Percentiles rank a stretch among this genome's conserved stretches.
These are phyloP conservation scores for Rhinatrema bivittatum DNA, from an alignment of 2,797 vertebrate species.

Conservation along the genomic window DNA sequence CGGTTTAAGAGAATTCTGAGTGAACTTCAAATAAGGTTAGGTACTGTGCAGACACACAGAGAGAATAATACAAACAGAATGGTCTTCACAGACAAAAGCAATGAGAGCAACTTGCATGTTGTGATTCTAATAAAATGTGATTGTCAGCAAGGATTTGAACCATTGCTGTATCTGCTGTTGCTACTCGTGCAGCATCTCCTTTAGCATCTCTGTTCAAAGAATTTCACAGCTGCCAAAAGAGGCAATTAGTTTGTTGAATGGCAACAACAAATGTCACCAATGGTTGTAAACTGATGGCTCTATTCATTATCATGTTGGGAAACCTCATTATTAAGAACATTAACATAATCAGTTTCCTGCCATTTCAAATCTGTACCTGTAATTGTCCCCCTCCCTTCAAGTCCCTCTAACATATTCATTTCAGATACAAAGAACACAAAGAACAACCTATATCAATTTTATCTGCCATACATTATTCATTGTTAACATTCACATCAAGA, in stretches of 20 bases:
- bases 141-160: no score
- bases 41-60: no score
- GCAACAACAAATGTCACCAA: conserved; percentile 29
- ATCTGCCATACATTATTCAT: no score
- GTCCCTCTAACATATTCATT: conserved; percentile 11
- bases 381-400: conserved; percentile 20
- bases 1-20: no score
- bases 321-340: conserved; percentile 30
- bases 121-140: no score
- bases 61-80: no score
- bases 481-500: no score
- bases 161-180: no score
- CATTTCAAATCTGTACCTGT: conserved; percentile 11
- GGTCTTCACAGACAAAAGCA: no score
- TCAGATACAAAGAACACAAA: accelerated
- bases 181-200: conserved; percentile 17
- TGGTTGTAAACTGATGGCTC: conserved; percentile 32
- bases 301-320: conserved; percentile 34
- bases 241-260: conserved; percentile 34
- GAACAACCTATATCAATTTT: no score
- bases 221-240: conserved; percentile 33
- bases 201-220: conserved; percentile 17
- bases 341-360: conserved; percentile 35
- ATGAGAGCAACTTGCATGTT: no score
- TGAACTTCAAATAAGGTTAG: no score